Evolutionary conservation across 2,888 invertebrate species (phyloP), one percentile per base, ranked within the genome.

Genomic region (Drosophila borborema): DNA sequence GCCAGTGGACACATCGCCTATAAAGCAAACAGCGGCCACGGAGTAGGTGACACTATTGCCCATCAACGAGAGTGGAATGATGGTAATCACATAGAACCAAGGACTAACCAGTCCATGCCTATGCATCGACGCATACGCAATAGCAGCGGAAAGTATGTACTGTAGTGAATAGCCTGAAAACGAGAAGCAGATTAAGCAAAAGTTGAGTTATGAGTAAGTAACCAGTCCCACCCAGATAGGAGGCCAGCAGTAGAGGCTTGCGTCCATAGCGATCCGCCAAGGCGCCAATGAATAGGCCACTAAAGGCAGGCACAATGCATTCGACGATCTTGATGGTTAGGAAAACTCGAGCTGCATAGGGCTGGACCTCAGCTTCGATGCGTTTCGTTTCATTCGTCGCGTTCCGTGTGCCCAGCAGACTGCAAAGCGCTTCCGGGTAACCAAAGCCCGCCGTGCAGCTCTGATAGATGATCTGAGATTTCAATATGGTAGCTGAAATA

Each of bases 191-290:
- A 41, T 18, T 18, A 0, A 41, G 12, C 10, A 10, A 1, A 20
- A 12, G 14, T 41, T 28, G 18, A 28, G 10, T 3, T 34, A 12
- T 6, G 10, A n/a, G n/a, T n/a, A 2, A 40, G n/a, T 2, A 41
- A 12, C 5, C 1, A 10, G 9, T 55, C 77, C 93, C 91, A 95
- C 96, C 96, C 74, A 94, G 91, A 73, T 95, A 93, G 14, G 96
- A 94, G 84, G 94, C 93, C 14, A 96, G 90, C 46, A 97, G 89
- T 51, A 96, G 92, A 2, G 96, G 96, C 89, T 96, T 96, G 58
- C 97, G 94, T 16, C 97, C 97, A 93, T 96, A 94, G 61, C 94
- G 95, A 91, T 97, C 97, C 34, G 96, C 96, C 96, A 96, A 96
- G 0, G 96, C 95, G 9, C 97, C 97, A 67, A 96, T 90, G 90